Conservation (phyloP, 2,113 vertebrate genomes). For the Delphinus delphis region DNA sequence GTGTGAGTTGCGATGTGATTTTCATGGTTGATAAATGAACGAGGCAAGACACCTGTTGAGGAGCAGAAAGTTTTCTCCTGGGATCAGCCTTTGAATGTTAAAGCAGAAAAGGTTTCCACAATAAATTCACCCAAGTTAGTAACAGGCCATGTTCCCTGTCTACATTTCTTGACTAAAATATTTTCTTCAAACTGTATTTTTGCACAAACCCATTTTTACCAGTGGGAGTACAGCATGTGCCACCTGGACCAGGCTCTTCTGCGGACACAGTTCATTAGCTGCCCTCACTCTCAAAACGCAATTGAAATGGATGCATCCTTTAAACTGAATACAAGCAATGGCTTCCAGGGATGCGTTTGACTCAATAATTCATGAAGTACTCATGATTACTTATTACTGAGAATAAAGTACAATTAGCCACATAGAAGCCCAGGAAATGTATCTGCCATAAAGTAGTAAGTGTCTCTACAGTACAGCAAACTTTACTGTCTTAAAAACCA, state of each 20-base stretch:
- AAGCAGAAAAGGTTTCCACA: slow-evolving; percentile 8
- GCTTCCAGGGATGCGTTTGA: slow-evolving; percentile 3
- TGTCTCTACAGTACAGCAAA: background rate
- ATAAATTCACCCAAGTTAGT: background rate
- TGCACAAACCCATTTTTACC: background rate
- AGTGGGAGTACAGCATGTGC: background rate
- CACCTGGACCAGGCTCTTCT: background rate
- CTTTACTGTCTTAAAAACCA: background rate
- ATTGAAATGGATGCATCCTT: background rate
- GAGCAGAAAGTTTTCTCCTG: background rate
- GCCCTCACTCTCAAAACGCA: background rate
- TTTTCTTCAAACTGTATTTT: background rate
- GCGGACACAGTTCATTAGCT: background rate
- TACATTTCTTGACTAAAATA: background rate
- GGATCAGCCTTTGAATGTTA: background rate
- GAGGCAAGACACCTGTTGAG: background rate
- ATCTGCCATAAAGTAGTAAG: background rate
- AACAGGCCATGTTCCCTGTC: background rate
- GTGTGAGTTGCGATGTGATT: background rate
- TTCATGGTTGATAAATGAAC: background rate
- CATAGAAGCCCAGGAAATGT: background rate
- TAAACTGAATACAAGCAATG: background rate
- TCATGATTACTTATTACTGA: background rate
- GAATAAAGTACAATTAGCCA: background rate
- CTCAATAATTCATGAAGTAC: slow-evolving; percentile 18